Percentiles rank a stretch among this genome's conserved stretches.
Conservation (phyloP, 2,113 vertebrate species). For the Saguinus midas region DNA sequence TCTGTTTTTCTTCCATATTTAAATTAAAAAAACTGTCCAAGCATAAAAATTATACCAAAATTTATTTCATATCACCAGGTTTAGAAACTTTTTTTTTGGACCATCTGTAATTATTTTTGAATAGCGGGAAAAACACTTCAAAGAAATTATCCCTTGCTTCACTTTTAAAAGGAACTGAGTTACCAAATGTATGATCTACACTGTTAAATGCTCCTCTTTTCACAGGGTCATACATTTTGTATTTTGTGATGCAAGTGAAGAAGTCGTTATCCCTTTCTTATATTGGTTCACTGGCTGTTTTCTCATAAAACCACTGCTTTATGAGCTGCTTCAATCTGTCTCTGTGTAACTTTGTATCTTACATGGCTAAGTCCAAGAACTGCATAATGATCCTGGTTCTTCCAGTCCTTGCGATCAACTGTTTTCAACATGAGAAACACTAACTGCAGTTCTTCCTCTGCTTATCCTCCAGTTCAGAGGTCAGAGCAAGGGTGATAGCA, state of each 20-base stretch:
- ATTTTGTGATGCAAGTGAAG: slow-evolving; percentile 94
- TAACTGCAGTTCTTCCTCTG: slow-evolving; percentile 91
- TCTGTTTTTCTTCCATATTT: slow-evolving; percentile 94
- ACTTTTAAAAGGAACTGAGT: slow-evolving; percentile 88
- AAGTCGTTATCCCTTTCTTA: slow-evolving; percentile 93
- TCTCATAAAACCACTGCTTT: slow-evolving; percentile 88
- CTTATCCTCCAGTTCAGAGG: slow-evolving; percentile 90
- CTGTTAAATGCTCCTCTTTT: slow-evolving; percentile 94
- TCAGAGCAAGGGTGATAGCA: neutral
- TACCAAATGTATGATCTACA: slow-evolving; percentile 92
- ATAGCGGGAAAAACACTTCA: slow-evolving; percentile 87
- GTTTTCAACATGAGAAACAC: slow-evolving; percentile 84
- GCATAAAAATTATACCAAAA: slow-evolving; percentile 95
- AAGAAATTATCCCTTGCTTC: slow-evolving; percentile 93
- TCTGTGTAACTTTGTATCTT: slow-evolving; percentile 93
- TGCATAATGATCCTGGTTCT: slow-evolving; percentile 94
- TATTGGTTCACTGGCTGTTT: slow-evolving; percentile 92
- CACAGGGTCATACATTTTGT: slow-evolving; percentile 90
- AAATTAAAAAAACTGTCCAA: slow-evolving; percentile 94
- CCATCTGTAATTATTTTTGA: slow-evolving; percentile 93
- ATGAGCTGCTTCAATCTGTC: slow-evolving; percentile 95
- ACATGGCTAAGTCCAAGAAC: slow-evolving; percentile 88
- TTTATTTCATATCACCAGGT: slow-evolving; percentile 81
- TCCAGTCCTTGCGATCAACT: slow-evolving; percentile 53
- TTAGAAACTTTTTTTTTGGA: slow-evolving; percentile 90